Evolutionary conservation across 2,888 invertebrate genomes (phyloP), one percentile per base, ranked within the genome.

Genomic region (Standfussiana lucernea): DNA sequence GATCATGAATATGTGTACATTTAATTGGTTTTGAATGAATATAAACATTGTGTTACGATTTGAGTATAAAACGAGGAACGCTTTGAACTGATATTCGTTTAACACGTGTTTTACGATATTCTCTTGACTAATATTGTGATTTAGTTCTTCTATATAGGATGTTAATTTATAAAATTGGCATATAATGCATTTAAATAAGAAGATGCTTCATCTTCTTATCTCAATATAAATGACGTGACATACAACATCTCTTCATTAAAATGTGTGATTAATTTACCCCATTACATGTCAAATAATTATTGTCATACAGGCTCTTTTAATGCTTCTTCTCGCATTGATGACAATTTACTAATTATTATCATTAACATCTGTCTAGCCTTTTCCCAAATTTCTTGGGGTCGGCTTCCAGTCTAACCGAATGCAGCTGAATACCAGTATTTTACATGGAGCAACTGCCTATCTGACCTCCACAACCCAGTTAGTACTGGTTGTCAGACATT

Each of bases 1-100:
- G 61, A 80, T 85, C 61, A 76, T 67, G 66, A 70, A 64, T 66
- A 53, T 71, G 70, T 73, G 66, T 69, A 65, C 73, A 64, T 67
- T 85, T 83, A 81, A 86, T 81, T 86, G 72, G 59, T 77, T 80
- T 75, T 42, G 62, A 59, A 65, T 35, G 56, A 75, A 75, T 68
- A 73, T 83, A 64, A 85, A 77, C 53, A 80, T 71, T 66, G 28
- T 69, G 24, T 77, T 72, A 67, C 71, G 66, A 77, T 75, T 82
- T 68, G 8, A 77, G 72, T 42, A 21, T 68, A 24, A 42, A 72
- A 32, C 13, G 40, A 7, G 32, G 37, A 71, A 59, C 24, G n/a
- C 24, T 79, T 56, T 64, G 56, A 69, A 47, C 13, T 32, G 53
- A 70, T 70, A 59, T 65, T 75, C 50, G 2, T 37, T 47, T 35